phyloP scores from a whole-genome alignment of 2,113 vertebrate genomes.

The Laterallus jamaicensis region DNA sequence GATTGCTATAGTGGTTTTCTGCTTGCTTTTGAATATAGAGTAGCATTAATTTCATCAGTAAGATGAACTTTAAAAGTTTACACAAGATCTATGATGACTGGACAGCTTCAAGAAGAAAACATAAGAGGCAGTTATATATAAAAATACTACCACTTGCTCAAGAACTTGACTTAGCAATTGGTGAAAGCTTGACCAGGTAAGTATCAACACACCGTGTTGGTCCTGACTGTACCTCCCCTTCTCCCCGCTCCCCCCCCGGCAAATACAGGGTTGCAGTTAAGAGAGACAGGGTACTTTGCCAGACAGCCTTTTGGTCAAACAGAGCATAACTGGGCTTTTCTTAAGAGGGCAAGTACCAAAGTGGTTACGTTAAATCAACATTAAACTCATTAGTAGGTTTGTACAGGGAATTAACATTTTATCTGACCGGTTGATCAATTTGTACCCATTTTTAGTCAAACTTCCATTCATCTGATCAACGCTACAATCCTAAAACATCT shows the following conservation, averaged over 20 bases:
- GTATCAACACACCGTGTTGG: not conserved
- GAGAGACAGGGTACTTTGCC: not conserved
- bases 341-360: not conserved
- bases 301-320: not conserved
- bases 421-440: not conserved
- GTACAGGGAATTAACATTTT: not conserved
- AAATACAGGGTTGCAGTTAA: not conserved
- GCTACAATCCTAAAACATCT: not conserved
- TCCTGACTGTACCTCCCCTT: not conserved
- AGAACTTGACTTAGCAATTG: not conserved
- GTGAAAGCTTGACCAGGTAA: not conserved
- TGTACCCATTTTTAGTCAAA: rapidly evolving
- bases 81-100: not conserved
- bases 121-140: not conserved
- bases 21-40: not conserved
- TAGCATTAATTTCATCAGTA: not conserved
- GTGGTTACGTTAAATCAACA: not conserved
- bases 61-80: not conserved
- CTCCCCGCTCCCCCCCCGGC: not conserved
- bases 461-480: not conserved
- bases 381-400: not conserved
- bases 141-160: not conserved
- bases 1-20: not conserved
- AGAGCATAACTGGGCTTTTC: not conserved
- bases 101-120: not conserved